phyloP scores from a whole-genome alignment of 2,888 invertebrate genomes.

The Heteropelma amictum region DNA sequence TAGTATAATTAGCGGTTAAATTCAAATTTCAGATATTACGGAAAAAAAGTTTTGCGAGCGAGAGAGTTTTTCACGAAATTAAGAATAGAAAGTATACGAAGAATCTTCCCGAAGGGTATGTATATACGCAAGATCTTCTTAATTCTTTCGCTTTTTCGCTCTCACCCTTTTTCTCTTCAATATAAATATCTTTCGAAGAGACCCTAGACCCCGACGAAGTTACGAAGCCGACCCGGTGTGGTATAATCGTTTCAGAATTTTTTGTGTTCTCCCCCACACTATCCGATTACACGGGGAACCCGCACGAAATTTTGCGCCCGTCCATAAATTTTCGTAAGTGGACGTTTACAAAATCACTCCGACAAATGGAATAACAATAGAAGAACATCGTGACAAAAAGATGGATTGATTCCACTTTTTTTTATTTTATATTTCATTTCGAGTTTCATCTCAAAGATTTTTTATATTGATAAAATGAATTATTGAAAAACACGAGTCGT shows the following conservation, averaged over 20 bases:
- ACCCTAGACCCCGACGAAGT: constrained; percentile 6
- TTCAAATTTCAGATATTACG: constrained; percentile 74
- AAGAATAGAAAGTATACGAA: constrained; percentile 45
- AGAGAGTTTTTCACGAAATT: constrained; percentile 50
- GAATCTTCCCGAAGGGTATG: constrained; percentile 30
- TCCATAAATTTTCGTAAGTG: too few species aligned
- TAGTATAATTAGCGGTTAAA: constrained; percentile 72
- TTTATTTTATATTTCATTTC: too few species aligned
- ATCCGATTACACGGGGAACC: too few species aligned
- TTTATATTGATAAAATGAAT: too few species aligned
- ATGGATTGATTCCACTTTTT: neutral
- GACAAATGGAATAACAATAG: too few species aligned
- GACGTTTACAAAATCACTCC: too few species aligned
- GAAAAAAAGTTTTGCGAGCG: constrained; percentile 66
- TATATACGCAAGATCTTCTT: constrained; percentile 32
- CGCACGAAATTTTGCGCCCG: too few species aligned
- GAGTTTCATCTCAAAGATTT: too few species aligned
- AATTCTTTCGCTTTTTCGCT: constrained; percentile 23
- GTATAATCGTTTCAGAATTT: constrained; percentile 30
- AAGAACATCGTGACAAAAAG: neutral
- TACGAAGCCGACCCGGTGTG: neutral
- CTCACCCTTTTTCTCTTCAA: neutral
- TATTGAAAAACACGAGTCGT: neutral
- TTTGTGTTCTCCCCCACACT: neutral
- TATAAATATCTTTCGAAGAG: constrained; percentile 20